Evolutionary conservation across 2,888 invertebrate genomes (phyloP), one percentile per base, ranked within the genome.

Genomic region (Acronicta psi): DNA sequence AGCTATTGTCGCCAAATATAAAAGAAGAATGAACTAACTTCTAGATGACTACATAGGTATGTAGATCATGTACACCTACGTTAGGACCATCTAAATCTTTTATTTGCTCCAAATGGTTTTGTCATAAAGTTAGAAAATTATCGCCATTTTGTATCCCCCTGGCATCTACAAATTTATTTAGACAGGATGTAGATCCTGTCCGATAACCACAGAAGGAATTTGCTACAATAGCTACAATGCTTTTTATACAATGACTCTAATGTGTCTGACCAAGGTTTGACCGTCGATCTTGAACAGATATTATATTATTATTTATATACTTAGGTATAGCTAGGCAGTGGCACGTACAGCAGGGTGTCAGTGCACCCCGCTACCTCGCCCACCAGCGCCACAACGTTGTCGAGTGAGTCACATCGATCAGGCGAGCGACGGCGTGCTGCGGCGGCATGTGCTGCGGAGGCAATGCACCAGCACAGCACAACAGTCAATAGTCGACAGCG

Each of bases 401-500:
- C 31, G 31, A 23, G 46, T 36, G 43, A n/a, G 34, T 31, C 31
- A 20, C 50, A 59, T 72, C 57, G 53, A 61, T 65, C 76, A 58
- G 47, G 14, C 42, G 10, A 36, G 49, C 43, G 23, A 52, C 52
- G 46, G 49, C 38, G 40, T n/a, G n/a, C n/a, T n/a, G 51, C 47
- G 43, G 41, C 29, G 52, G 42, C 18, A 45, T 18, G 59, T 40
- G 60, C 49, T 57, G 56, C 55, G 61, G 50, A 65, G 59, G 62
- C 61, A 69, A 72, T 71, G 69, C 73, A 68, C 60, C 50, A 45
- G 68, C 64, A 79, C 79, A n/a, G n/a, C n/a, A n/a, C n/a, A n/a
- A n/a, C n/a, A n/a, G n/a, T n/a, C n/a, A 73, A 75, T 77, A 77
- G 58, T 73, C 53, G 66, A 34, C 42, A 53, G 53, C 53, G 62